Evolutionary conservation across 1,140 invertebrate species (phyloP).

Genomic region (Augochlora pura): DNA sequence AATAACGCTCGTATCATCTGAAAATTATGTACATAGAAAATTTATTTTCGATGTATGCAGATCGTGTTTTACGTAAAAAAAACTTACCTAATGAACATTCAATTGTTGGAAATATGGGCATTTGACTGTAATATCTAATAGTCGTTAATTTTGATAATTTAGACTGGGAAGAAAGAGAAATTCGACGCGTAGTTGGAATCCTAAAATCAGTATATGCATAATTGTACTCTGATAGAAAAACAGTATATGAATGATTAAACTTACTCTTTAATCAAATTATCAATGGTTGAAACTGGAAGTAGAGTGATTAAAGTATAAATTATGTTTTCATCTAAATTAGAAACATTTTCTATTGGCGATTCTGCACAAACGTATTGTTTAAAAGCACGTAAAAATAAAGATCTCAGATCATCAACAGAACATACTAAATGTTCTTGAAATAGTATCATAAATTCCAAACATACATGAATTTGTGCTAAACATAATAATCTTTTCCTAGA

Average conservation of each 20-base stretch:
- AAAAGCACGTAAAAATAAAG: constrained; percentile 61
- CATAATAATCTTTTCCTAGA: constrained; percentile 63
- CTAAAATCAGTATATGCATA: constrained; percentile 51
- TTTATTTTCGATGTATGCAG: not conserved
- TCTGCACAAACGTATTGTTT: constrained; percentile 62
- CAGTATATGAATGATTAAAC: constrained; percentile 15
- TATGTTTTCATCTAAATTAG: constrained; percentile 54
- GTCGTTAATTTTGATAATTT: constrained; percentile 56
- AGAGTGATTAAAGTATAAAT: constrained; percentile 62
- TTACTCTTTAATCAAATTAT: constrained; percentile 66
- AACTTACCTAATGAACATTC: constrained; percentile 63
- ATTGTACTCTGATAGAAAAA: not conserved
- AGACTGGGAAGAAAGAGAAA: constrained; percentile 57
- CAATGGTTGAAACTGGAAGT: constrained; percentile 55
- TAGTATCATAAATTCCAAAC: constrained; percentile 72
- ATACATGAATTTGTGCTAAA: constrained; percentile 71
- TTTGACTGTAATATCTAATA: constrained; percentile 63
- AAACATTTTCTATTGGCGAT: constrained; percentile 61
- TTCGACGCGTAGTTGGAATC: constrained; percentile 59
- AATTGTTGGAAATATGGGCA: constrained; percentile 70
- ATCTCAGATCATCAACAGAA: constrained; percentile 60
- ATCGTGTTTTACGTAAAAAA: not conserved
- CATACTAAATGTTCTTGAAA: constrained; percentile 69
- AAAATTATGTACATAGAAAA: constrained; percentile 3
- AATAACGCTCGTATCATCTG: constrained; percentile 34